These are phyloP conservation scores for Calameuta idolon DNA, from an alignment of 2,888 invertebrate genomes.

Conservation along the genomic window DNA sequence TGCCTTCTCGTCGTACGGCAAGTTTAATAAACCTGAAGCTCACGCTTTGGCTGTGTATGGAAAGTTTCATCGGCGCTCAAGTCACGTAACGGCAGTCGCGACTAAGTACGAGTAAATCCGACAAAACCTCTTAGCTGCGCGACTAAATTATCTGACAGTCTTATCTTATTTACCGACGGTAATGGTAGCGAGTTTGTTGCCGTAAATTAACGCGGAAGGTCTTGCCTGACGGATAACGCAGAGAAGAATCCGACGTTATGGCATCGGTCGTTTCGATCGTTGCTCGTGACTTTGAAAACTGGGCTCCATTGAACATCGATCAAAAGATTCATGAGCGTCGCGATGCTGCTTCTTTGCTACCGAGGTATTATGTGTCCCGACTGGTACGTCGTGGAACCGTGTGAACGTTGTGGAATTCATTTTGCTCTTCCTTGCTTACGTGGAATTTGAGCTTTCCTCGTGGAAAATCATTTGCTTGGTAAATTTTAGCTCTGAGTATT, in stretches of 20 bases:
- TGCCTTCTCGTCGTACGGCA: background rate
- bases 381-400: no score
- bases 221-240: slow-evolving; percentile 47
- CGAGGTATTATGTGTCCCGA: no score
- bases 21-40: background rate
- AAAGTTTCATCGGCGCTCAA: background rate
- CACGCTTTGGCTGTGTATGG: background rate
- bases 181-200: slow-evolving; percentile 45
- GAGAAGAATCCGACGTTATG: background rate
- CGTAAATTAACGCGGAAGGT: slow-evolving; percentile 50
- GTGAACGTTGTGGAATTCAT: no score
- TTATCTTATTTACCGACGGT: slow-evolving; percentile 44
- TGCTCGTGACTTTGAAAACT: no score
- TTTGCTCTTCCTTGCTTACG: no score
- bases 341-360: background rate
- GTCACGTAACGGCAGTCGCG: background rate
- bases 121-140: background rate
- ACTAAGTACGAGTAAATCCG: background rate
- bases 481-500: no score
- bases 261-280: background rate
- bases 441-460: no score
- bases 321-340: slow-evolving; percentile 22
- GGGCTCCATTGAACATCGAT: slow-evolving; percentile 13
- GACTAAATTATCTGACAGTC: slow-evolving; percentile 15
- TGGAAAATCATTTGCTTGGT: no score